Percentiles rank a stretch among this genome's conserved stretches.
phyloP scores from a whole-genome alignment of 2,888 invertebrate genomes.

The Philereme transversata region DNA sequence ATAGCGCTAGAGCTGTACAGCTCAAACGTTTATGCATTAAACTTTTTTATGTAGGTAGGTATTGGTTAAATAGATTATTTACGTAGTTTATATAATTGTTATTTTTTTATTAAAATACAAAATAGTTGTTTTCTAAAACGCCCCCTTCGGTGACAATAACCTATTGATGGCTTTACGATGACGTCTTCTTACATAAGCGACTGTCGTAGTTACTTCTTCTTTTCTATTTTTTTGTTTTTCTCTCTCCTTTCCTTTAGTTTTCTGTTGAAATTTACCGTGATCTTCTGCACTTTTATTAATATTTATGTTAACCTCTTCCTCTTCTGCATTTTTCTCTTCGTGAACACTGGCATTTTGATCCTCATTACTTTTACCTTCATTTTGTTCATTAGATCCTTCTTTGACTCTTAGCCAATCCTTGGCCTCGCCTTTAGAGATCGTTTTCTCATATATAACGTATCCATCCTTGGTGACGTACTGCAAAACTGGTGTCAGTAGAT shows the following conservation, averaged over 20 bases:
- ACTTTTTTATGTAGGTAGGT: no score
- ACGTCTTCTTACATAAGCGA: constrained; percentile 21
- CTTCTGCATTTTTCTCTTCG: constrained; percentile 16
- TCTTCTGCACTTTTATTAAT: constrained; percentile 22
- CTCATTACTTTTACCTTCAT: constrained; percentile 28
- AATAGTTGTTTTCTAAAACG: constrained; percentile 13
- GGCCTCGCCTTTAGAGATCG: constrained; percentile 68
- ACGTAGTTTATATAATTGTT: not conserved
- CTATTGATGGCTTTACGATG: constrained; percentile 23
- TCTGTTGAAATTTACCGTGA: constrained; percentile 6
- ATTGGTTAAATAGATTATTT: no score
- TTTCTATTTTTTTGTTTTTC: constrained; percentile 18
- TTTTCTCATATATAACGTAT: constrained; percentile 73
- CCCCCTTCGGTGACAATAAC: constrained; percentile 7
- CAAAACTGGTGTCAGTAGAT: constrained; percentile 64
- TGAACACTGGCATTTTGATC: constrained; percentile 30
- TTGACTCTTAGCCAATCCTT: constrained; percentile 62
- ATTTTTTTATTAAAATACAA: constrained; percentile 30
- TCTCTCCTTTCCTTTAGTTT: constrained; percentile 3
- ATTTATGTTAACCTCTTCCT: constrained; percentile 12
- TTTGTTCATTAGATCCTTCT: constrained; percentile 32
- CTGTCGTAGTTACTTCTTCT: constrained; percentile 18
- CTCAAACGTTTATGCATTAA: no score
- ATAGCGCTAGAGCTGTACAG: no score
- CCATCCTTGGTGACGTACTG: constrained; percentile 77